Conservation (phyloP, 37 sponge, comb jelly and placozoan species). For the Halisarca cf. caerulea region DNA sequence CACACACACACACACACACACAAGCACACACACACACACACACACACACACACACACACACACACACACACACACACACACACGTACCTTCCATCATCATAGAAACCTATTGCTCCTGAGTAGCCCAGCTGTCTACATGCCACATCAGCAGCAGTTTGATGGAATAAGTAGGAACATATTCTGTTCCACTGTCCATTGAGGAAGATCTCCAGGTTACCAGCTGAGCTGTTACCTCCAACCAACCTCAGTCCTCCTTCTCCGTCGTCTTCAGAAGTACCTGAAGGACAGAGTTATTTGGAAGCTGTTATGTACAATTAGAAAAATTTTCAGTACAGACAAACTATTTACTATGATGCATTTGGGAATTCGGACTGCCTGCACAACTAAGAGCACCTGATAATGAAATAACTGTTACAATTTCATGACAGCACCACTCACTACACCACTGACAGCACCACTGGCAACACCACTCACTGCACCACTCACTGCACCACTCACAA, state of each 20-base stretch:
- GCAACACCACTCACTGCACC: too few species aligned
- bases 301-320: too few species aligned
- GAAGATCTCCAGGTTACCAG: not conserved
- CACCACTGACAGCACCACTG: not conserved
- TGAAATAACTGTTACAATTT: too few species aligned
- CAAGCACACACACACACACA: conserved; percentile 1
- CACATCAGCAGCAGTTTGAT: not conserved
- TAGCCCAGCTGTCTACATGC: not conserved
- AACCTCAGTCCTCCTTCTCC: not conserved
- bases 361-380: too few species aligned
- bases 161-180: not conserved
- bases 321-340: too few species aligned
- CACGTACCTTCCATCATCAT: not conserved
- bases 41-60: conserved; percentile 12
- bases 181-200: not conserved
- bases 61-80: conserved; percentile 2
- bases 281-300: too few species aligned
- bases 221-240: not conserved
- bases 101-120: not conserved
- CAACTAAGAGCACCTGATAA: too few species aligned
- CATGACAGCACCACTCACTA: too few species aligned
- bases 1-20: conserved; percentile 5
- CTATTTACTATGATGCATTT: too few species aligned
- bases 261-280: not conserved
- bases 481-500: too few species aligned